Evolutionary conservation across 1,140 invertebrate genomes (phyloP).

Genomic region (Caenorhabditis remanei): DNA sequence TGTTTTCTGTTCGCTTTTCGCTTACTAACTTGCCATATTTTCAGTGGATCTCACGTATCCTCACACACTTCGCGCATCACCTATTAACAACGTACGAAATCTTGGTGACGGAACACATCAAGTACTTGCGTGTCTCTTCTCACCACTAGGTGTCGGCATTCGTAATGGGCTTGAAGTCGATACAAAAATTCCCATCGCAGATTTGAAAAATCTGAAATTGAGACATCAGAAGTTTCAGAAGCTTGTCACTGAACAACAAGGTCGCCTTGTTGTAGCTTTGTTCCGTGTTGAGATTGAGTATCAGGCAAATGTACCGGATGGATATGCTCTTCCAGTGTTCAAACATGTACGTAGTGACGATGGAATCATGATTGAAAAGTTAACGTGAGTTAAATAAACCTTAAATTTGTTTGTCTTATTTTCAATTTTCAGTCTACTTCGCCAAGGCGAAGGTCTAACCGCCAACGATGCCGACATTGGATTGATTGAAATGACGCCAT

Average conservation of each 20-base stretch:
- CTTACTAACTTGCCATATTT: background rate
- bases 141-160: background rate
- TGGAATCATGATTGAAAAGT: background rate
- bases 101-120: slow-evolving; percentile 23
- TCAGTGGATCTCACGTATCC: slow-evolving; percentile 25
- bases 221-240: background rate
- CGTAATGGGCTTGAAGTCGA: background rate
- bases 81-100: background rate
- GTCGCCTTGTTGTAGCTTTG: background rate
- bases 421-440: slow-evolving; percentile 1
- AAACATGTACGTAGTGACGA: background rate
- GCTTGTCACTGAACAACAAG: background rate
- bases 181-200: background rate
- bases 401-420: background rate
- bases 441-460: background rate
- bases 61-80: slow-evolving; percentile 13
- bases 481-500: background rate
- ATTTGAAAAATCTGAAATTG: background rate
- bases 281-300: background rate
- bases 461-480: background rate
- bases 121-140: slow-evolving; percentile 5
- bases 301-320: background rate
- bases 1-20: background rate
- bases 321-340: background rate
- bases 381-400: background rate